Evolutionary conservation across 2,797 vertebrate species (phyloP).

Genomic region (Telmatherina bonti): DNA sequence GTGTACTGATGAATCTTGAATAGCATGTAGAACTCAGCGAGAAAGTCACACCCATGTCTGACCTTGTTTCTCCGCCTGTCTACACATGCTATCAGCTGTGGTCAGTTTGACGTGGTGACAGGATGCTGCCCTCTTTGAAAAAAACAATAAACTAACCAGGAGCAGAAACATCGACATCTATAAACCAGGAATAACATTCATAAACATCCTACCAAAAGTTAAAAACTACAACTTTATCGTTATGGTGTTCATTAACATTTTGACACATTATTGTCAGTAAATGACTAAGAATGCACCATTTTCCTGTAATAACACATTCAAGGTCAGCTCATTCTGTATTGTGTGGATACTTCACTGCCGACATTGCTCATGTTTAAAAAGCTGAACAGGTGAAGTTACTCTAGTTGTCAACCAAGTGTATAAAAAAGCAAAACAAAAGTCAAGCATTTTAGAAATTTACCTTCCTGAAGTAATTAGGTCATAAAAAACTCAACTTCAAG

Average conservation of each 20-base stretch:
- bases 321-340: background rate
- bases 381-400: background rate
- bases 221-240: background rate
- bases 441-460: no score
- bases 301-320: background rate
- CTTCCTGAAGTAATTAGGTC: background rate
- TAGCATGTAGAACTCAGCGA: constrained; percentile 45
- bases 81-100: constrained; percentile 62
- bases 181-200: background rate
- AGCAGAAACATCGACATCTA: background rate
- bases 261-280: background rate
- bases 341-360: background rate
- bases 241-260: background rate
- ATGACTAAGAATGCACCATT: background rate
- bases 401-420: background rate
- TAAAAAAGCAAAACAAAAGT: background rate
- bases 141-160: constrained; percentile 5
- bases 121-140: constrained; percentile 37
- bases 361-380: background rate
- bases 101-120: constrained; percentile 48
- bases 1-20: background rate
- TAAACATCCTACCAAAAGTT: background rate
- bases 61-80: constrained; percentile 73
- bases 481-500: background rate
- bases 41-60: constrained; percentile 73